Evolutionary conservation across 2,113 vertebrate species (phyloP).

Genomic region (Rhynchomys soricoides): DNA sequence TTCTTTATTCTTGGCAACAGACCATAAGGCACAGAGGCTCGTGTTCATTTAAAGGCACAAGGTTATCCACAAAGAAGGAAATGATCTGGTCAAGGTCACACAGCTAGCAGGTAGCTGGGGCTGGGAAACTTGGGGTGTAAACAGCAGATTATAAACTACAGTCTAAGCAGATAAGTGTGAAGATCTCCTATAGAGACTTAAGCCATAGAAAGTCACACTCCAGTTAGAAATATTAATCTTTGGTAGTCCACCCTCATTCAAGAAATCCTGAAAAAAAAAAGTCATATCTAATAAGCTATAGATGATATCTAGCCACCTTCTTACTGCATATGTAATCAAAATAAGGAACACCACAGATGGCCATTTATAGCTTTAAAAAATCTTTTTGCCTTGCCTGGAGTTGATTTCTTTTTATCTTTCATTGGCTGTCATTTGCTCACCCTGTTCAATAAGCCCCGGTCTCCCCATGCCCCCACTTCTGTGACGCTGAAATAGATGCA

Average conservation of each 20-base stretch:
- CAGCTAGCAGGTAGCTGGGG: background rate
- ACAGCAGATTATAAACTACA: fast-evolving
- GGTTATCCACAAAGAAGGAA: slow-evolving; percentile 1
- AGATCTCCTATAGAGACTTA: background rate
- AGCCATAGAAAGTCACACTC: background rate
- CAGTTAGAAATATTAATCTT: background rate
- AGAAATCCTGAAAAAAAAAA: background rate
- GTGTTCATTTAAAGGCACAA: background rate
- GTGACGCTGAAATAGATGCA: slow-evolving; percentile 10
- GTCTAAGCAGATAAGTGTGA: background rate
- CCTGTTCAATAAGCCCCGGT: background rate
- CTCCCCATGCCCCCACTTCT: background rate
- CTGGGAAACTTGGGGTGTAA: background rate
- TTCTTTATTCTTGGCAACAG: background rate
- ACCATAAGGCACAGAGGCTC: background rate
- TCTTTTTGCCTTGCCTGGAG: background rate
- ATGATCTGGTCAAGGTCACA: slow-evolving; percentile 22
- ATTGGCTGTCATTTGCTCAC: background rate
- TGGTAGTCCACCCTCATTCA: background rate
- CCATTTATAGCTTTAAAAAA: slow-evolving; percentile 22
- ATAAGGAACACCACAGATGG: background rate
- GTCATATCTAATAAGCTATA: background rate
- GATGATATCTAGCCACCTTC: background rate
- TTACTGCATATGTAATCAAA: background rate
- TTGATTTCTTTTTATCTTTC: slow-evolving; percentile 50